Conservation (phyloP, 2,113 vertebrate species). For the Cebidichthys violaceus region DNA sequence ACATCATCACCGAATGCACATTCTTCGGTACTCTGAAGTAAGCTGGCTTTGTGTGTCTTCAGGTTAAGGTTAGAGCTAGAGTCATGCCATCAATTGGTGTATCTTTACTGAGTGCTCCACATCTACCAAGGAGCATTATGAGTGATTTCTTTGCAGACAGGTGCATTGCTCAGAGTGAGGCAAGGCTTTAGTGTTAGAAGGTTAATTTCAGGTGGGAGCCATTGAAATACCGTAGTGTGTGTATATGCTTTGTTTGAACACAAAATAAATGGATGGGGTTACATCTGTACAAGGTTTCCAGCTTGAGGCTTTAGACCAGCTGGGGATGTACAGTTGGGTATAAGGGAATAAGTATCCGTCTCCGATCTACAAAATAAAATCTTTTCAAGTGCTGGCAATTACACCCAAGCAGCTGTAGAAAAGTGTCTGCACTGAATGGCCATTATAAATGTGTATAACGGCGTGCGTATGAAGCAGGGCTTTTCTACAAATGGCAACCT, state of each 20-base stretch:
- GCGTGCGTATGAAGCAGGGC: neutral
- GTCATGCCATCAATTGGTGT: neutral
- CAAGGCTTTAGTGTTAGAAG: conserved; percentile 19
- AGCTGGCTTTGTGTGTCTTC: neutral
- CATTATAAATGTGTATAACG: neutral
- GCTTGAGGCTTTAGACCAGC: conserved; percentile 8
- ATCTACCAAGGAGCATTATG: neutral
- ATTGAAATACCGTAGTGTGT: neutral
- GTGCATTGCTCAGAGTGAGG: neutral
- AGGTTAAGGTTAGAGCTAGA: neutral
- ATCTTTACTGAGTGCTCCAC: neutral
- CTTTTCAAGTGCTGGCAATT: conserved; percentile 6
- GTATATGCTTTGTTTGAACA: conserved; percentile 26
- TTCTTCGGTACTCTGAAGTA: neutral
- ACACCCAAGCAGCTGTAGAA: neutral
- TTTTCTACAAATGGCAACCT: neutral
- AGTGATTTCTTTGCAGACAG: conserved; percentile 8
- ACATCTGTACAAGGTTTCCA: neutral
- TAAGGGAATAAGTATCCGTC: neutral
- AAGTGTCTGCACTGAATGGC: neutral
- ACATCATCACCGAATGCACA: neutral
- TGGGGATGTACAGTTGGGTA: neutral
- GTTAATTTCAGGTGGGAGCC: conserved; percentile 5
- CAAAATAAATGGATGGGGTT: conserved; percentile 5
- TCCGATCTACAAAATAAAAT: neutral